phyloP scores from a whole-genome alignment of 2,888 invertebrate species.

The Euphydryas editha region DNA sequence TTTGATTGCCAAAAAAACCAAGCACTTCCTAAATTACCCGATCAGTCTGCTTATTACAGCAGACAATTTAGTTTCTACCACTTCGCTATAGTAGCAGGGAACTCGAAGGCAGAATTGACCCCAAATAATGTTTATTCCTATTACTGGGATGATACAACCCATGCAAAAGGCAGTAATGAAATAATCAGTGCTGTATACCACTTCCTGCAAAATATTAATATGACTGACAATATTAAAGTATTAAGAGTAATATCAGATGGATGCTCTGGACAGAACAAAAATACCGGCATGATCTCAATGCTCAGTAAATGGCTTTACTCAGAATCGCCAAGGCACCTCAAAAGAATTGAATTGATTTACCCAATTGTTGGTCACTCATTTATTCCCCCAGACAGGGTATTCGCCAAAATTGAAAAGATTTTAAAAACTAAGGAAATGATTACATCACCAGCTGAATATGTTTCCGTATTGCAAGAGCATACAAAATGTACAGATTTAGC shows the following conservation, averaged over 20 bases:
- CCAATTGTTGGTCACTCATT: conserved; percentile 49
- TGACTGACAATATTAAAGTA: conserved; percentile 39
- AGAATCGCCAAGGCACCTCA: conserved; percentile 5
- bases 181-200: conserved; percentile 48
- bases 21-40: conserved; percentile 50
- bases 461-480: conserved; percentile 23
- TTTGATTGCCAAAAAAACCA: not conserved
- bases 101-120: conserved; percentile 46
- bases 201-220: conserved; percentile 38
- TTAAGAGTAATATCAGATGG: conserved; percentile 50
- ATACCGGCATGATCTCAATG: conserved; percentile 48
- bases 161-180: conserved; percentile 45
- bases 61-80: conserved; percentile 53
- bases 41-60: conserved; percentile 52
- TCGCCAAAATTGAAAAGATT: conserved; percentile 44
- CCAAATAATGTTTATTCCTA: conserved; percentile 26
- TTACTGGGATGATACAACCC: conserved; percentile 38
- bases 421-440: conserved; percentile 41
- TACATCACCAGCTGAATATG: conserved; percentile 30
- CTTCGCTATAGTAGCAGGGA: conserved; percentile 50
- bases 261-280: conserved; percentile 52
- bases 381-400: conserved; percentile 49
- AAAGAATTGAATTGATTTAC: conserved; percentile 45
- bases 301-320: conserved; percentile 43
- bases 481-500: conserved; percentile 20